Conservation (phyloP, 2,113 vertebrate species). For the Pogona vitticeps region DNA sequence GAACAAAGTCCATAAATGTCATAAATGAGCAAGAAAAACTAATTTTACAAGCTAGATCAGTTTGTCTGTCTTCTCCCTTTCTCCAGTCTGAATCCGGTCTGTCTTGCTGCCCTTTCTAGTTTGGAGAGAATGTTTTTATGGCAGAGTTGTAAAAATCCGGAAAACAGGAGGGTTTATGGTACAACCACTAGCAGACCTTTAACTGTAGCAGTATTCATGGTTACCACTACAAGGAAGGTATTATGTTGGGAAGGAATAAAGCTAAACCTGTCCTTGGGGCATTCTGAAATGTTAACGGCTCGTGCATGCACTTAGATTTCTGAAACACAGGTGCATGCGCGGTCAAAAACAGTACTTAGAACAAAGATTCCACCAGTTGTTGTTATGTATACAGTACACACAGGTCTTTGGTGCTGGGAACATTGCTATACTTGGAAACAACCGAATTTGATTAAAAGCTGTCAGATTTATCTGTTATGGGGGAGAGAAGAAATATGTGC, state of each 20-base stretch:
- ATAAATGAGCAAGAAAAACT: not conserved
- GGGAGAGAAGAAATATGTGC: conserved; percentile 78
- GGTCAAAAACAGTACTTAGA: conserved; percentile 50
- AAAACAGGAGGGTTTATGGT: conserved; percentile 66
- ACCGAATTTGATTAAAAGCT: conserved; percentile 81
- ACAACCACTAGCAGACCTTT: conserved; percentile 61
- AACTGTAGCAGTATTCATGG: conserved; percentile 65
- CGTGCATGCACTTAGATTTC: conserved; percentile 56
- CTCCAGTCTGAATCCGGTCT: conserved; percentile 58
- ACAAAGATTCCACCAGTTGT: conserved; percentile 20
- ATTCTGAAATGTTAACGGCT: conserved; percentile 49
- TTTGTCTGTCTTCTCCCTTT: conserved; percentile 42
- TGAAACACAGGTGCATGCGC: conserved; percentile 52
- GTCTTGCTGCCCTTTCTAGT: conserved; percentile 58
- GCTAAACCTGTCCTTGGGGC: conserved; percentile 61
- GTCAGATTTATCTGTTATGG: conserved; percentile 80
- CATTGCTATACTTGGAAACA: conserved; percentile 75
- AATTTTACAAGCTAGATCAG: conserved; percentile 41
- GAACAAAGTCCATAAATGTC: too few relatives aligned
- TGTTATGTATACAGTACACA: not conserved
- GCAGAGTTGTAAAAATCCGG: conserved; percentile 47
- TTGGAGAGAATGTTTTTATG: conserved; percentile 56
- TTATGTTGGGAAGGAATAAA: conserved; percentile 64
- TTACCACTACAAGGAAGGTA: conserved; percentile 62
- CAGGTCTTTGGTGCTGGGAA: conserved; percentile 47